Percentiles rank a stretch among this genome's conserved stretches.
phyloP scores from a whole-genome alignment of 2,113 vertebrate species.

The Sitta europaea region DNA sequence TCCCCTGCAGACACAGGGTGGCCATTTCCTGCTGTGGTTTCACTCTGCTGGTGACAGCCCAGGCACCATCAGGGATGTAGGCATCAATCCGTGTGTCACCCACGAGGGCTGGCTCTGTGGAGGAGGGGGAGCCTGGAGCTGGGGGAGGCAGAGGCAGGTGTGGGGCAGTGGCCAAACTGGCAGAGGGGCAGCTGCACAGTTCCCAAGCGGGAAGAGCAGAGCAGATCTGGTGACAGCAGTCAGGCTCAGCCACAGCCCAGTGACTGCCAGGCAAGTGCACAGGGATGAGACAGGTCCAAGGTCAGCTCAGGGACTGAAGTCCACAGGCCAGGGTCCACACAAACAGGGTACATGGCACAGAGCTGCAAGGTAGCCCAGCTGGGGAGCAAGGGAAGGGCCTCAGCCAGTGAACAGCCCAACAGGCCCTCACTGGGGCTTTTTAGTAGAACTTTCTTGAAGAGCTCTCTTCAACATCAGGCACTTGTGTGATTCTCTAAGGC shows the following conservation, averaged over 20 bases:
- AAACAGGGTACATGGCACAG: not conserved
- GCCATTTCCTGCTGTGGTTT: not conserved
- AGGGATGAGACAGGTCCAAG: fast-evolving
- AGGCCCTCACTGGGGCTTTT: not conserved
- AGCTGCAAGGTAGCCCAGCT: not conserved
- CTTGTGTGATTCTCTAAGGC: not conserved
- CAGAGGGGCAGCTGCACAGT: not conserved
- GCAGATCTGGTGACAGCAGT: not conserved
- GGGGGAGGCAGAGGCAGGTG: not conserved
- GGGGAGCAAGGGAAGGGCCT: not conserved
- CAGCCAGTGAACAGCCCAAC: not conserved
- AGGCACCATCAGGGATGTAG: not conserved
- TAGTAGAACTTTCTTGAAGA: not conserved
- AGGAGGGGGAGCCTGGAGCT: not conserved
- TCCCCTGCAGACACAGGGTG: not conserved
- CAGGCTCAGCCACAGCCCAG: not conserved
- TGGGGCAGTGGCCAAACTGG: not conserved
- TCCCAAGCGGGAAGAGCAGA: not conserved
- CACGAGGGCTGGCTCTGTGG: fast-evolving
- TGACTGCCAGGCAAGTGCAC: fast-evolving
- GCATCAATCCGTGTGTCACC: not conserved
- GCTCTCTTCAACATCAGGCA: not conserved
- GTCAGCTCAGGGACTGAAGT: not conserved
- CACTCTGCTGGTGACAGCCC: not conserved
- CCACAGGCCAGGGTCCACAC: too few relatives aligned